Conservation (phyloP, 1,140 invertebrate genomes). For the Zaprionus capensis region DNA sequence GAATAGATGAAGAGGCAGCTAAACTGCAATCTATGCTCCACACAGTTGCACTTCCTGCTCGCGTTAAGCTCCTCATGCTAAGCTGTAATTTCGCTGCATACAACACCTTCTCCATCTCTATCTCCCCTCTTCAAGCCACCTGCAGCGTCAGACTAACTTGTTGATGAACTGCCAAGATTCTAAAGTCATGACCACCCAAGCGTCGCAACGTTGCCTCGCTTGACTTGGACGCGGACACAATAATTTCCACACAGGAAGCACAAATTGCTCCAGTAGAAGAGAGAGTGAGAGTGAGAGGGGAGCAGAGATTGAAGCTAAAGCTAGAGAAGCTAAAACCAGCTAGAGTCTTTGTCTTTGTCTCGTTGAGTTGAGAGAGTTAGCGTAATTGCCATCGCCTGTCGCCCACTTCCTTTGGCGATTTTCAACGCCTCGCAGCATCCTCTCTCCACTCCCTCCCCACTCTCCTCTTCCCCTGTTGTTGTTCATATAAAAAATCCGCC, state of each 20-base stretch:
- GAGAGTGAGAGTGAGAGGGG: neutral
- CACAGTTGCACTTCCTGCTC: neutral
- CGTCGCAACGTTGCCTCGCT: neutral
- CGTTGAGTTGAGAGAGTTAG: slow-evolving; percentile 8
- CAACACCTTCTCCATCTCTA: neutral
- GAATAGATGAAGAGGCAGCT: too few species aligned
- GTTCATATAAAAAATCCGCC: slow-evolving; percentile 27
- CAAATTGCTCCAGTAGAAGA: slow-evolving; percentile 11
- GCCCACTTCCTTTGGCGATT: slow-evolving; percentile 29
- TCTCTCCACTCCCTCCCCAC: neutral
- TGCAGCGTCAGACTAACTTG: slow-evolving; percentile 1
- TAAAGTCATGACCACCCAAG: slow-evolving; percentile 18
- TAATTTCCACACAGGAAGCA: slow-evolving; percentile 26
- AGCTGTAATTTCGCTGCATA: neutral
- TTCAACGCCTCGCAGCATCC: slow-evolving; percentile 36
- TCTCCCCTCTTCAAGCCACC: neutral
- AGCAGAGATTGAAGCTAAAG: slow-evolving; percentile 1
- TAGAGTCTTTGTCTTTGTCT: neutral
- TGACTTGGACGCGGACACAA: slow-evolving; percentile 2
- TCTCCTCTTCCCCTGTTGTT: neutral
- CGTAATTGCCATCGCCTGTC: slow-evolving; percentile 27
- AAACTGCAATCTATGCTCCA: too few species aligned
- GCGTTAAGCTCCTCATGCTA: neutral
- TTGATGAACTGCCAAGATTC: slow-evolving; percentile 24
- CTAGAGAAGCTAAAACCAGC: neutral